Conservation (phyloP, 2,888 invertebrate genomes). For the Chrysomela aeneicollis region DNA sequence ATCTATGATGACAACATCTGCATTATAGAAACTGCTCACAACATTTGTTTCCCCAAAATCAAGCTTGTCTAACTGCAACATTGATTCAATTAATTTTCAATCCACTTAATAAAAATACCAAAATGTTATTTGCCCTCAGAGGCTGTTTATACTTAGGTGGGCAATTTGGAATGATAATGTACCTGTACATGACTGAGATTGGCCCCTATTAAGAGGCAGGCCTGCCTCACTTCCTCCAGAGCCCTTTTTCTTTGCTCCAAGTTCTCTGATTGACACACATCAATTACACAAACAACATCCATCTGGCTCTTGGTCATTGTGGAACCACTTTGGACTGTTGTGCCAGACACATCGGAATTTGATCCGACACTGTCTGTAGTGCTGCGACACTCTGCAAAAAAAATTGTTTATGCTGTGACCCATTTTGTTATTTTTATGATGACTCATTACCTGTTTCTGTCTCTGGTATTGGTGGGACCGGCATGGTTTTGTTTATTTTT, state of each 20-base stretch:
- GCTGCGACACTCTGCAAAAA: conserved; percentile 58
- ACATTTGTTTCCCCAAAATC: conserved; percentile 98
- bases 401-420: conserved; percentile 34
- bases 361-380: conserved; percentile 70
- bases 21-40: conserved; percentile 96
- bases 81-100: too few relatives aligned
- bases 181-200: conserved; percentile 87
- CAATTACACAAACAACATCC: conserved; percentile 90
- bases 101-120: too few relatives aligned
- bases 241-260: conserved; percentile 80
- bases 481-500: conserved; percentile 50
- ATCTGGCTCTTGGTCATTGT: conserved; percentile 70
- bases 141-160: neutral
- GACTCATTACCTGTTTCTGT: conserved; percentile 55
- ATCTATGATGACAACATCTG: conserved; percentile 96
- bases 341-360: conserved; percentile 68
- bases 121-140: too few relatives aligned
- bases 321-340: conserved; percentile 59
- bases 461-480: conserved; percentile 50
- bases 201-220: conserved; percentile 80
- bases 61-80: conserved; percentile 92
- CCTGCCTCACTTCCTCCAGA: conserved; percentile 83
- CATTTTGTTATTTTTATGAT: conserved; percentile 44
- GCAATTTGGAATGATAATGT: conserved; percentile 33
- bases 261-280: conserved; percentile 75